Evolutionary conservation across 2,888 invertebrate species (phyloP).

Genomic region (Lampropteryx suffumata): DNA sequence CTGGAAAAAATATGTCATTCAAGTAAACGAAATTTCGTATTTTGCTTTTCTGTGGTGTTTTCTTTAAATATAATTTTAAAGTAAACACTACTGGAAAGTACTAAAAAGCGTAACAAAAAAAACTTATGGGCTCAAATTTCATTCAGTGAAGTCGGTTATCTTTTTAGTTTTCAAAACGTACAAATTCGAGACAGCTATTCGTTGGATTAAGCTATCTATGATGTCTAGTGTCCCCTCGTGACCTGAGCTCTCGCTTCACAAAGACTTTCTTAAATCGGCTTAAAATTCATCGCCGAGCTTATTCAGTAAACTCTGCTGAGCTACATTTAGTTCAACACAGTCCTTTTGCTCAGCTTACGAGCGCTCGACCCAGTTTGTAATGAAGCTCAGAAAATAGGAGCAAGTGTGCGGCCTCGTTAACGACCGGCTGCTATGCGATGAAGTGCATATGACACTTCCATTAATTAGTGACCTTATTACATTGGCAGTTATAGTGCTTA

Average conservation of each 20-base stretch:
- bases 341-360: slow-evolving; percentile 46
- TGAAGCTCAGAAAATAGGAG: slow-evolving; percentile 53
- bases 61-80: too few relatives aligned
- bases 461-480: slow-evolving; percentile 52
- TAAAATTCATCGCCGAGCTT: background rate
- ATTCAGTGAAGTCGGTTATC: too few relatives aligned
- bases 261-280: background rate
- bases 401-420: slow-evolving; percentile 40
- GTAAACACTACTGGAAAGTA: too few relatives aligned
- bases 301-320: slow-evolving; percentile 6
- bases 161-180: too few relatives aligned
- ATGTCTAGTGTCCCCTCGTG: too few relatives aligned
- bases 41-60: too few relatives aligned
- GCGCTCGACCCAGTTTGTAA: slow-evolving; percentile 68
- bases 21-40: too few relatives aligned
- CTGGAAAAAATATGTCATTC: too few relatives aligned
- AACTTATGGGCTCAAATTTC: too few relatives aligned
- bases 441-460: slow-evolving; percentile 41
- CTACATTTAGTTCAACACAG: slow-evolving; percentile 26
- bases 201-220: too few relatives aligned
- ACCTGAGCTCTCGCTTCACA: background rate
- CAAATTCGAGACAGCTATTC: too few relatives aligned
- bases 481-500: slow-evolving; percentile 26
- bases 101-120: too few relatives aligned
- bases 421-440: slow-evolving; percentile 35